These are phyloP conservation scores for Drosophila ogumai DNA, from an alignment of 1,140 invertebrate genomes.

Conservation along the genomic window DNA sequence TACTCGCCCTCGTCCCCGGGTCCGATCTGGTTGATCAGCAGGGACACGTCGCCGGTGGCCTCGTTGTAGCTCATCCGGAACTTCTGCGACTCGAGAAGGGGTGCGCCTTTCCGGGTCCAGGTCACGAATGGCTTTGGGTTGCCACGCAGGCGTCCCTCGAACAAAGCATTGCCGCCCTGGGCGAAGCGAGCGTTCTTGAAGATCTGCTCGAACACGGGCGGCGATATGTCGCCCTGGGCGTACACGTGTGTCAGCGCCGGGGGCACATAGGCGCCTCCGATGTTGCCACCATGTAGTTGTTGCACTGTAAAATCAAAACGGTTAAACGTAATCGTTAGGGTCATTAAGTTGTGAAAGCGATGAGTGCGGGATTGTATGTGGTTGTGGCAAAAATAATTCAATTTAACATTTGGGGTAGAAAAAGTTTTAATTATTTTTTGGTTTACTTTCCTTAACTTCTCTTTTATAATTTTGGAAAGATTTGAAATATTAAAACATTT, in stretches of 20 bases:
- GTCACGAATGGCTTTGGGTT: conserved; percentile 97
- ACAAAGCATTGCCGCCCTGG: conserved; percentile 95
- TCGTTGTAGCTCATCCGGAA: conserved; percentile 95
- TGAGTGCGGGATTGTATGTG: not conserved
- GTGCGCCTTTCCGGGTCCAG: conserved; percentile 96
- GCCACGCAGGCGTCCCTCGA: conserved; percentile 95
- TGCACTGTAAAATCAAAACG: conserved; percentile 63
- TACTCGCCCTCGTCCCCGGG: conserved; percentile 98
- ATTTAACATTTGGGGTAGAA: not conserved
- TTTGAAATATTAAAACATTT: not conserved
- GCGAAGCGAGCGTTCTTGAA: conserved; percentile 97
- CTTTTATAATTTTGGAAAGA: not conserved
- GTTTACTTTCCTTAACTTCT: not conserved
- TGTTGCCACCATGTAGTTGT: conserved; percentile 72
- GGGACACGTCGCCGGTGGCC: conserved; percentile 91
- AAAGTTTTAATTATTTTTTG: not conserved
- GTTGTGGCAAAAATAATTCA: not conserved
- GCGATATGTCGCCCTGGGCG: conserved; percentile 89
- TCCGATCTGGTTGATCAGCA: conserved; percentile 94
- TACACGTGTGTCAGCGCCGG: conserved; percentile 81
- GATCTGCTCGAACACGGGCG: conserved; percentile 96
- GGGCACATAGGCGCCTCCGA: conserved; percentile 74
- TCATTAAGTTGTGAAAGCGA: not conserved
- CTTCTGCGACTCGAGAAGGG: conserved; percentile 92
- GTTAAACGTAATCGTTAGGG: conserved; percentile 4